Percentiles rank a stretch among this genome's conserved stretches.
Conservation (phyloP, 1,140 invertebrate species). For the Cylas formicarius region DNA sequence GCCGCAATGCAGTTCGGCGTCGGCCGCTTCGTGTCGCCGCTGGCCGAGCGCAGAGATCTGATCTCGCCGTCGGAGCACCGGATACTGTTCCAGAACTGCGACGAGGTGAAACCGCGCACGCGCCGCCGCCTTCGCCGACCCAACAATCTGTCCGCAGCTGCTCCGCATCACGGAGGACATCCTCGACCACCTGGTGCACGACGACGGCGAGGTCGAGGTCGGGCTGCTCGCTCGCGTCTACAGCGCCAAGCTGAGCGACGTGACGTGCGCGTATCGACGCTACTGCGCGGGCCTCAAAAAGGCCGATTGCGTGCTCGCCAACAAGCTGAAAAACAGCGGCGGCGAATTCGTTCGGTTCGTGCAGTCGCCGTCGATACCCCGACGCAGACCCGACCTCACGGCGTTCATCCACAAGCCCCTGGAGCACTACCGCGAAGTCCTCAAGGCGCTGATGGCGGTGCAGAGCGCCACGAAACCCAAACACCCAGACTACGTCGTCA, state of each 20-base stretch:
- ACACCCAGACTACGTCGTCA: conserved; percentile 43
- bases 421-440: conserved; percentile 62
- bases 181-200: conserved; percentile 62
- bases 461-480: conserved; percentile 41
- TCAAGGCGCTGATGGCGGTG: conserved; percentile 48
- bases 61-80: conserved; percentile 65
- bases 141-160: conserved; percentile 45
- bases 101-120: conserved; percentile 50
- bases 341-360: conserved; percentile 48
- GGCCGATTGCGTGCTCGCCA: conserved; percentile 70
- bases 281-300: conserved; percentile 75
- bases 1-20: conserved; percentile 66
- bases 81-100: conserved; percentile 73
- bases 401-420: conserved; percentile 71
- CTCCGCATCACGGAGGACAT: conserved; percentile 72
- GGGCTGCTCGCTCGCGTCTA: conserved; percentile 61
- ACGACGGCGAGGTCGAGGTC: conserved; percentile 62
- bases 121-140: neutral
- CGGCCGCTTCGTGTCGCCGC: conserved; percentile 61
- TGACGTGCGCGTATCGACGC: conserved; percentile 66
- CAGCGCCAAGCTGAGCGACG: conserved; percentile 60
- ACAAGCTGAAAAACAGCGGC: conserved; percentile 46
- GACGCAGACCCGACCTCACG: conserved; percentile 72
- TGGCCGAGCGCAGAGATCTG: conserved; percentile 64
- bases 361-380: conserved; percentile 67